Evolutionary conservation across 2,113 vertebrate species (phyloP).

Genomic region (Caranx melampygus): DNA sequence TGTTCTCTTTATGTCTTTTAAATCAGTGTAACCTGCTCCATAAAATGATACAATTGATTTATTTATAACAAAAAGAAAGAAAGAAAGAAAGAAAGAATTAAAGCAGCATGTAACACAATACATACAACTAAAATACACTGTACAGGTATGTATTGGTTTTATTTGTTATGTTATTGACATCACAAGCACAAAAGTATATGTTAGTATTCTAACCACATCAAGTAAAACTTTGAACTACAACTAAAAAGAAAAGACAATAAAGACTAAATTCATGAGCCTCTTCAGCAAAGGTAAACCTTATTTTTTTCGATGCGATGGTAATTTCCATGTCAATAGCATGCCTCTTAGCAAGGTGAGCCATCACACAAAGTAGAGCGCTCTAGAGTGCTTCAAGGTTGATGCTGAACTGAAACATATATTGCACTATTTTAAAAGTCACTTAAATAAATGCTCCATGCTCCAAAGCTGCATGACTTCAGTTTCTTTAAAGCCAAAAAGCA

Average conservation of each 20-base stretch:
- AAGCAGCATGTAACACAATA: no score
- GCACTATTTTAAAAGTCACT: slow-evolving; percentile 57
- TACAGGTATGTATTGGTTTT: neutral
- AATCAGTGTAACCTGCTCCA: no score
- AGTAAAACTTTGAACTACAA: slow-evolving; percentile 42
- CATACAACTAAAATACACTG: no score
- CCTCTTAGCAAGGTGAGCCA: slow-evolving; percentile 68
- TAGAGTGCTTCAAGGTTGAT: slow-evolving; percentile 59
- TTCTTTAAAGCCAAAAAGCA: slow-evolving; percentile 26
- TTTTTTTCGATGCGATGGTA: slow-evolving; percentile 39
- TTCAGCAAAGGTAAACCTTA: slow-evolving; percentile 30
- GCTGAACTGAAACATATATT: slow-evolving; percentile 52
- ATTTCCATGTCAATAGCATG: slow-evolving; percentile 71
- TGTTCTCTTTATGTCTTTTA: no score
- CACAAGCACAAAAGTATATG: neutral
- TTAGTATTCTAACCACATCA: slow-evolving; percentile 25
- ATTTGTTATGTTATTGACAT: neutral
- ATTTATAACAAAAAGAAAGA: no score
- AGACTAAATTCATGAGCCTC: slow-evolving; percentile 2
- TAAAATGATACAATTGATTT: no score
- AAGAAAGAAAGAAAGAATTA: no score
- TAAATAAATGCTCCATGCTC: slow-evolving; percentile 36
- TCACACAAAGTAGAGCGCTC: slow-evolving; percentile 52
- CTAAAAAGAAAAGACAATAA: slow-evolving; percentile 9
- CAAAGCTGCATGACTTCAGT: slow-evolving; percentile 15